Conservation (phyloP, 2,113 vertebrate genomes). For the Barbus barbus region DNA sequence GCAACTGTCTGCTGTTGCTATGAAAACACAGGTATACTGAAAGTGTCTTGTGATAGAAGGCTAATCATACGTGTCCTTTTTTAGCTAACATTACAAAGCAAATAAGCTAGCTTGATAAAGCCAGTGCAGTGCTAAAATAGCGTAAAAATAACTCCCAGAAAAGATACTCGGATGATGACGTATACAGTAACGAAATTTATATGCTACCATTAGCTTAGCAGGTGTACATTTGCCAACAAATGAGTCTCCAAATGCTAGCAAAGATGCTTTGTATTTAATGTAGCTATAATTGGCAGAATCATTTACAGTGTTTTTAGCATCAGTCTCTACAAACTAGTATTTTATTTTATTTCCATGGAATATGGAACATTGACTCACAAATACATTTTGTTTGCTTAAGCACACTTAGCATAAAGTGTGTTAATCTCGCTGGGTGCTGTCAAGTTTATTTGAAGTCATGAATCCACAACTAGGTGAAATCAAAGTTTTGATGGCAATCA, state of each 20-base stretch:
- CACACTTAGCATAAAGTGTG: neutral
- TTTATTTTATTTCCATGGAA: neutral
- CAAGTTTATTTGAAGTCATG: too few species aligned
- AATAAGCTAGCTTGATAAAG: slow-evolving; percentile 10
- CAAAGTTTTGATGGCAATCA: too few species aligned
- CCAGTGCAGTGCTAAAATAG: neutral
- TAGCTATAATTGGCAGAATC: neutral
- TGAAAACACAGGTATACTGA: slow-evolving; percentile 20
- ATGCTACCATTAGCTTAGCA: neutral
- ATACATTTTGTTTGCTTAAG: too few species aligned
- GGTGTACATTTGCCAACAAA: neutral
- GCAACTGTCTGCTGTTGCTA: slow-evolving; percentile 12
- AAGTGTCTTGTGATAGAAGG: neutral
- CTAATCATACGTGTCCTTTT: slow-evolving; percentile 7
- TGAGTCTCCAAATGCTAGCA: neutral
- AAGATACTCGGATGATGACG: neutral
- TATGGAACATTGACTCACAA: too few species aligned
- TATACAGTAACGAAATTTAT: neutral
- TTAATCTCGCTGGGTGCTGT: too few species aligned
- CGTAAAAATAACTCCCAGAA: neutral
- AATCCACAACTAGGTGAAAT: too few species aligned
- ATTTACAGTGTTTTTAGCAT: neutral
- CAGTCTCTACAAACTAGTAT: neutral
- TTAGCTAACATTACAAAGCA: slow-evolving; percentile 22
- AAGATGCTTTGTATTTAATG: neutral